Evolutionary conservation across 1,140 invertebrate genomes (phyloP).

Genomic region (Melitaea cinxia): DNA sequence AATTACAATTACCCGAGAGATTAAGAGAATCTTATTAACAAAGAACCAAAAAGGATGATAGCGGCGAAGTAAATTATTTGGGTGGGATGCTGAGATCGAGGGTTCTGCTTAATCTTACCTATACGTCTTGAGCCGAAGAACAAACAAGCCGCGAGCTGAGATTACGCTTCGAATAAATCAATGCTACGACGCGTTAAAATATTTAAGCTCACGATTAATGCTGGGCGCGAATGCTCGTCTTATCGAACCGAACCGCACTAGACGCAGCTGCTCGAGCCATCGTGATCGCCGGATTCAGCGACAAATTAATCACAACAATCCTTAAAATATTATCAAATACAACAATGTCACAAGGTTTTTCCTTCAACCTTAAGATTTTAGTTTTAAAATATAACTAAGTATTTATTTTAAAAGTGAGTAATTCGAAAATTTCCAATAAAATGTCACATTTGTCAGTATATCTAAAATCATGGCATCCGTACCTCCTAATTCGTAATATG

Average conservation of each 20-base stretch:
- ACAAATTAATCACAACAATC: constrained; percentile 59
- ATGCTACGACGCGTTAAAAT: constrained; percentile 81
- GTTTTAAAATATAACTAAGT: neutral
- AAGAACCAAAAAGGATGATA: constrained; percentile 49
- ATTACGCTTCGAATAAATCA: constrained; percentile 80
- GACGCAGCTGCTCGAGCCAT: constrained; percentile 56
- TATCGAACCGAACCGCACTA: constrained; percentile 60
- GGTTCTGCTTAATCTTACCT: constrained; percentile 72
- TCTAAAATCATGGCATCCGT: no score
- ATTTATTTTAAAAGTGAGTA: neutral
- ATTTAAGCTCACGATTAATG: constrained; percentile 81
- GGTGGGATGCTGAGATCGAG: constrained; percentile 51
- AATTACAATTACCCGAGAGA: constrained; percentile 34
- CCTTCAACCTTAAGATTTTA: neutral
- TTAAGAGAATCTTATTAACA: constrained; percentile 54
- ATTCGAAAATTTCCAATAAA: no score
- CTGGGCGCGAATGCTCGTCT: constrained; percentile 64
- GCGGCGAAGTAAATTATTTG: constrained; percentile 51
- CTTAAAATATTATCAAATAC: constrained; percentile 38
- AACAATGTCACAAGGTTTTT: constrained; percentile 16
- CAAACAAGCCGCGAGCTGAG: constrained; percentile 79
- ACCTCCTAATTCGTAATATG: neutral
- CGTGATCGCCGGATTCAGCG: constrained; percentile 52
- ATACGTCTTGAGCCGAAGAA: constrained; percentile 78
- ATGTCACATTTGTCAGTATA: no score